phyloP scores from a whole-genome alignment of 2,797 vertebrate species.

The Rallus crepitans region DNA sequence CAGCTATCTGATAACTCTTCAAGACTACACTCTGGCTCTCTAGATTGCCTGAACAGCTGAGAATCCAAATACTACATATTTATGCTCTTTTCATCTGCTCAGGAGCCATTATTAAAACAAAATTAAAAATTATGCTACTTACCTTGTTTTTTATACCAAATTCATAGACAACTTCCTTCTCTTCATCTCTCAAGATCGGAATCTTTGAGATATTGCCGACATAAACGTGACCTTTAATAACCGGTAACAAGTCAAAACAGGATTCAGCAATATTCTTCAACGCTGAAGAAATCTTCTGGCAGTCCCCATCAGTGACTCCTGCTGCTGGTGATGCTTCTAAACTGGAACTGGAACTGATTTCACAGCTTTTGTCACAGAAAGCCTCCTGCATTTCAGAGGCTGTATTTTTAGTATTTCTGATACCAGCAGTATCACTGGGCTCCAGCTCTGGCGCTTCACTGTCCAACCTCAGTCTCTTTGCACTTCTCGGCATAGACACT shows the following conservation, averaged over 20 bases:
- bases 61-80: neutral
- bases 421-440: neutral
- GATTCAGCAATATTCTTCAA: conserved; percentile 83
- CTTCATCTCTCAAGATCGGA: conserved; percentile 91
- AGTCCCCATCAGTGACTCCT: conserved; percentile 27
- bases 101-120: neutral
- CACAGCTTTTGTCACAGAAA: neutral
- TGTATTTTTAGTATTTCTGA: neutral
- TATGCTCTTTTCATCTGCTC: neutral
- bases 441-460: conserved; percentile 61
- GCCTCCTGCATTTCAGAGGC: neutral
- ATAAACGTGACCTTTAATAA: conserved; percentile 87
- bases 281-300: conserved; percentile 57
- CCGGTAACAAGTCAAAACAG: conserved; percentile 91
- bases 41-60: neutral
- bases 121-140: neutral
- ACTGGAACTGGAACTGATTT: neutral
- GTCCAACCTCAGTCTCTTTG: conserved; percentile 86
- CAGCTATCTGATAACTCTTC: neutral
- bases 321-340: neutral
- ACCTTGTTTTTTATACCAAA: conserved; percentile 86
- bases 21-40: neutral
- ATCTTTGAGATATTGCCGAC: conserved; percentile 87
- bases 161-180: conserved; percentile 89
- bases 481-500: conserved; percentile 78